These are phyloP conservation scores for Eumacrocentrus americanus DNA, from an alignment of 2,888 invertebrate genomes.

Conservation along the genomic window DNA sequence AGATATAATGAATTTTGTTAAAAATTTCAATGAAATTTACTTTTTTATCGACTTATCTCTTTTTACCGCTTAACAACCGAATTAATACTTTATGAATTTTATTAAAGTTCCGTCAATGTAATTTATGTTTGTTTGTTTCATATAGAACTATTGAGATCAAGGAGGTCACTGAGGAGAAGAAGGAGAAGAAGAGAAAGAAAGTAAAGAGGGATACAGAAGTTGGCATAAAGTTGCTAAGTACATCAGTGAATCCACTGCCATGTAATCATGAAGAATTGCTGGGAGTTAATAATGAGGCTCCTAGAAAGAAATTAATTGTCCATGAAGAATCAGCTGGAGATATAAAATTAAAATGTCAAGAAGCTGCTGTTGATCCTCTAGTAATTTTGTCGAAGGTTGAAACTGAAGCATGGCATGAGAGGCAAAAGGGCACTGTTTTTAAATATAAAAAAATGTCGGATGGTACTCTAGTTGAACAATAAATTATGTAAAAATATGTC, in stretches of 20 bases:
- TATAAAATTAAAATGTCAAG: conserved; percentile 37
- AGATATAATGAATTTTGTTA: too few species aligned
- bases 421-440: conserved; percentile 44
- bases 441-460: conserved; percentile 47
- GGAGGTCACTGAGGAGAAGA: conserved; percentile 12
- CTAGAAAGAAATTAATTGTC: conserved; percentile 27
- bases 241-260: conserved; percentile 36
- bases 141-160: too few species aligned
- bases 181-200: conserved; percentile 14
- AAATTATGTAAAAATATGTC: too few species aligned
- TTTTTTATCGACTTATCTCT: too few species aligned
- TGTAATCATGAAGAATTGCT: conserved; percentile 26
- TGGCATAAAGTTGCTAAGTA: conserved; percentile 47
- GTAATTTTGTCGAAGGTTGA: conserved; percentile 46
- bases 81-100: too few species aligned
- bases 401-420: conserved; percentile 46
- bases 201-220: not conserved
- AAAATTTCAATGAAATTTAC: too few species aligned
- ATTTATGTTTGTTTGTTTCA: not conserved
- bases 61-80: too few species aligned
- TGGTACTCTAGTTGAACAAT: conserved; percentile 43
- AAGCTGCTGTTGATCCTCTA: conserved; percentile 46
- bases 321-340: conserved; percentile 2
- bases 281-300: not conserved
- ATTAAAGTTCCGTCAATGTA: too few species aligned